These are phyloP conservation scores for Archilochus colubris DNA, from an alignment of 2,113 vertebrate species.

Conservation along the genomic window DNA sequence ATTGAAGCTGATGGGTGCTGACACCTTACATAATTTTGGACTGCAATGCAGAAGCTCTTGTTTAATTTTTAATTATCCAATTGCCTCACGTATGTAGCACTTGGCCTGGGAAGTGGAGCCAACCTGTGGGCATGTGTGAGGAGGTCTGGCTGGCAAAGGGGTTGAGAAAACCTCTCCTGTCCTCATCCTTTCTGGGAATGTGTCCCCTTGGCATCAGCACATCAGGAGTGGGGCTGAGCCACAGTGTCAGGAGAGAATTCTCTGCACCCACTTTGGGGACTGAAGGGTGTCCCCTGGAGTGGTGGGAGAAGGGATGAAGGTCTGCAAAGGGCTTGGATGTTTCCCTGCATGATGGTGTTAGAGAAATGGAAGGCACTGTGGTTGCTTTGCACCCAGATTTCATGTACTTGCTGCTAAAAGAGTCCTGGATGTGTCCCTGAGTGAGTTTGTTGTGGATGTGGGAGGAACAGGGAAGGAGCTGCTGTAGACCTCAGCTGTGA, in stretches of 20 bases:
- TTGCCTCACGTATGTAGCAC: rapidly evolving
- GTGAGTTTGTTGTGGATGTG: neutral
- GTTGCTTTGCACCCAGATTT: neutral
- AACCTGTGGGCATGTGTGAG: neutral
- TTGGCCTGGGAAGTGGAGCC: neutral
- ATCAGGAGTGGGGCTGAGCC: neutral
- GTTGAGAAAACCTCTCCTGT: neutral
- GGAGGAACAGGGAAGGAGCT: neutral
- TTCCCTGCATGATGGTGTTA: neutral
- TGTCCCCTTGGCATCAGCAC: rapidly evolving
- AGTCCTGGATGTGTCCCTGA: neutral
- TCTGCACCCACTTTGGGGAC: neutral
- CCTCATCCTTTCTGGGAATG: neutral
- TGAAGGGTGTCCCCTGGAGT: rapidly evolving
- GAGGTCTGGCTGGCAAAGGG: neutral
- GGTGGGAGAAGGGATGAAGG: neutral
- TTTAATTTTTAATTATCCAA: constrained; percentile 75
- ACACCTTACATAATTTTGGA: constrained; percentile 62
- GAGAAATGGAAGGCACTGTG: rapidly evolving
- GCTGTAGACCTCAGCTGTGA: neutral
- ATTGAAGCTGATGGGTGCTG: constrained; percentile 38
- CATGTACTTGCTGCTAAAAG: neutral
- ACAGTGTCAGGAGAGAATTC: neutral
- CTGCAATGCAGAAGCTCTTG: constrained; percentile 59
- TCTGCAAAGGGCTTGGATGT: neutral